These are phyloP conservation scores for Pristis pectinata DNA, from an alignment of 2,797 vertebrate genomes.

Conservation along the genomic window DNA sequence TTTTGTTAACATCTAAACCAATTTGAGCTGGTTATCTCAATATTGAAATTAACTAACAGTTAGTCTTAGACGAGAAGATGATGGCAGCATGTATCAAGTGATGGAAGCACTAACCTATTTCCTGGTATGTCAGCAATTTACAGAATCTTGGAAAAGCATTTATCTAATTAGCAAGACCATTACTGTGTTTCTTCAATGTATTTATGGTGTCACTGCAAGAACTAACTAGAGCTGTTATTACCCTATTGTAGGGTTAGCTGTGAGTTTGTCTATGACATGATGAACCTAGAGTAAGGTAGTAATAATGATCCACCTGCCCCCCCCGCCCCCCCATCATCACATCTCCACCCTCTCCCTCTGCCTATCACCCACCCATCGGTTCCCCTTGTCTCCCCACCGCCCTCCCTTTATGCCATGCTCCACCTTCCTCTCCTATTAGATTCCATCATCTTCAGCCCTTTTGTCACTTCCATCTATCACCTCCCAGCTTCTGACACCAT, in stretches of 20 bases:
- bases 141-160: neutral
- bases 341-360: no score
- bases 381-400: no score
- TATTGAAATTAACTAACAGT: neutral
- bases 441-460: no score
- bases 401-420: no score
- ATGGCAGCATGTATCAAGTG: neutral
- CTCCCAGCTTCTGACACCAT: no score
- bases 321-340: no score
- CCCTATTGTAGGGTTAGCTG: neutral
- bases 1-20: neutral
- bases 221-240: neutral
- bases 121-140: neutral
- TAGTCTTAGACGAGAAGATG: neutral
- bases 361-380: no score
- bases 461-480: no score
- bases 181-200: neutral
- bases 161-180: neutral
- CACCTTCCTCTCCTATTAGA: no score
- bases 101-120: neutral
- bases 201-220: neutral
- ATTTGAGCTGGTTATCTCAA: neutral
- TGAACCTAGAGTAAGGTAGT: neutral
- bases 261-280: neutral
- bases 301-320: no score